phyloP scores from a whole-genome alignment of 2,797 vertebrate genomes.

The Ispidina picta region DNA sequence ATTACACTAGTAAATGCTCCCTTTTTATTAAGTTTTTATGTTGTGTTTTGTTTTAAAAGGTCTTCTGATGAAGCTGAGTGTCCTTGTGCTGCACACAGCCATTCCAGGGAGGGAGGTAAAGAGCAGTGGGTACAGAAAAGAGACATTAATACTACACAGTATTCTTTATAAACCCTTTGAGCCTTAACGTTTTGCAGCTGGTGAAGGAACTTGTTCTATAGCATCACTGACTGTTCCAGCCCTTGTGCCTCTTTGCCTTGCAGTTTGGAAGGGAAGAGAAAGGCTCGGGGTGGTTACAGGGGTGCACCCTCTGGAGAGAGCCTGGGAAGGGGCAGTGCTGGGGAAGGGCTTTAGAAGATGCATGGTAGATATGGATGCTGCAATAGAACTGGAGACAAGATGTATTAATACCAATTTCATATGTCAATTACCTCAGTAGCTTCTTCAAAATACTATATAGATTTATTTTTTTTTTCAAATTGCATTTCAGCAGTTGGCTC shows the following conservation, averaged over 20 bases:
- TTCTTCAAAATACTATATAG: not conserved
- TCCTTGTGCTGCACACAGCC: not conserved
- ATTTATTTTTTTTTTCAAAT: not conserved
- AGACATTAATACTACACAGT: rapidly evolving
- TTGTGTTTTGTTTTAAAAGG: not conserved
- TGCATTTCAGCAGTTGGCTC: not conserved
- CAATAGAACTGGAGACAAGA: not conserved
- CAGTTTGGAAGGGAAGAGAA: not conserved
- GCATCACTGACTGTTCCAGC: not conserved
- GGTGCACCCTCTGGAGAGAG: not conserved
- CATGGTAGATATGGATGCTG: rapidly evolving
- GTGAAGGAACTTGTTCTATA: not conserved
- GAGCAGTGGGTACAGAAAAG: not conserved
- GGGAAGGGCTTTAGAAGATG: not conserved
- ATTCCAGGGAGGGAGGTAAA: not conserved
- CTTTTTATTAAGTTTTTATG: not conserved
- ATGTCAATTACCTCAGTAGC: not conserved
- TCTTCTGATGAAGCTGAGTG: not conserved
- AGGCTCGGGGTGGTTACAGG: rapidly evolving
- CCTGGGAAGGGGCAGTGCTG: not conserved
- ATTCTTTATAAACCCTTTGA: not conserved
- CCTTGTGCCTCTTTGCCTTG: not conserved
- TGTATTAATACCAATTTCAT: rapidly evolving
- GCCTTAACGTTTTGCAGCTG: not conserved
- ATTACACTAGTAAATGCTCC: rapidly evolving